phyloP scores from a whole-genome alignment of 1,140 invertebrate species.

The Dreissena polymorpha region DNA sequence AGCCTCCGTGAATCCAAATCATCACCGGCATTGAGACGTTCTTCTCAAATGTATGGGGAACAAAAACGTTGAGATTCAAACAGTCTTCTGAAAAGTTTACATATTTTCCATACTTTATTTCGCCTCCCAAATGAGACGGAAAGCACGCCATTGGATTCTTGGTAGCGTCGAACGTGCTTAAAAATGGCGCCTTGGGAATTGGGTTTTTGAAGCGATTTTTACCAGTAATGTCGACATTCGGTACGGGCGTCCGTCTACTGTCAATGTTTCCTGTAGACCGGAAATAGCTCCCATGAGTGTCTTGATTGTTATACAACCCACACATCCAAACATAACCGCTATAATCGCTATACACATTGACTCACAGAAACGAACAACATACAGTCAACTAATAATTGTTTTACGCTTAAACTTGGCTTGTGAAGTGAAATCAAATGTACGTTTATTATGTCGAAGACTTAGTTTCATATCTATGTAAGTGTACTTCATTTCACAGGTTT shows the following conservation, averaged over 20 bases:
- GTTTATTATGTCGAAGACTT: no score
- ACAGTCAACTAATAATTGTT: no score
- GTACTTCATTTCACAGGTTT: no score
- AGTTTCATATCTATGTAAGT: no score
- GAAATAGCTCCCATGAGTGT: slow-evolving; percentile 9
- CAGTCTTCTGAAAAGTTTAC: slow-evolving; percentile 75
- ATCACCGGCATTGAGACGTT: slow-evolving; percentile 83
- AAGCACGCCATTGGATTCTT: slow-evolving; percentile 6
- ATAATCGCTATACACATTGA: no score
- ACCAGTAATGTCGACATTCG: slow-evolving; percentile 29
- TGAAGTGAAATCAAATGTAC: no score
- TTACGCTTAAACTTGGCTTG: no score
- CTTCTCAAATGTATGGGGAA: slow-evolving; percentile 81
- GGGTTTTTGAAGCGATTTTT: slow-evolving; percentile 23
- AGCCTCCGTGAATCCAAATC: slow-evolving; percentile 98
- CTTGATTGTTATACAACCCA: not conserved
- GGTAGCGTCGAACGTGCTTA: slow-evolving; percentile 13
- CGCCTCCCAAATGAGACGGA: not conserved
- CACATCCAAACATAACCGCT: no score
- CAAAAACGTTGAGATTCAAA: slow-evolving; percentile 93
- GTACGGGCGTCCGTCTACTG: slow-evolving; percentile 18
- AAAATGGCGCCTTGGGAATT: slow-evolving; percentile 39
- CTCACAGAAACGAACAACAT: no score
- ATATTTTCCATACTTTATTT: not conserved
- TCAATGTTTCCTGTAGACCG: slow-evolving; percentile 19